Percentiles rank a stretch among this genome's conserved stretches.
phyloP scores from a whole-genome alignment of 1,140 invertebrate species.

The Plectrocnemia conspersa region DNA sequence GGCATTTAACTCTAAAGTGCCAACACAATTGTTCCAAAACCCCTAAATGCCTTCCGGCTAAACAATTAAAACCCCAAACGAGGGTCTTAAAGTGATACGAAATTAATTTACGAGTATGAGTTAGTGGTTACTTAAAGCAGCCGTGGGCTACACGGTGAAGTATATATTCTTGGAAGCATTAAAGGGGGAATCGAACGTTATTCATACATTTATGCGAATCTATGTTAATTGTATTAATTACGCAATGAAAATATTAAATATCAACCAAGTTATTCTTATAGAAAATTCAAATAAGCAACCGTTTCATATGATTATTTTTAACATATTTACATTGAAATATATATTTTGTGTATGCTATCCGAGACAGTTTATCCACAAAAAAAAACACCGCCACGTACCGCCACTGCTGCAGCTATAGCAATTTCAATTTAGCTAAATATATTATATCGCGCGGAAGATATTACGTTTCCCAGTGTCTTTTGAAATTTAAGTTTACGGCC shows the following conservation, averaged over 20 bases:
- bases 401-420: conserved; percentile 9
- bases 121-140: conserved; percentile 17
- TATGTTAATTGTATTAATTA: no score
- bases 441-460: conserved; percentile 18
- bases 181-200: no score
- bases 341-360: no score
- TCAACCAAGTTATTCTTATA: no score
- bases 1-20: conserved; percentile 20
- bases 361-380: no score
- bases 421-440: conserved; percentile 19
- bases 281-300: no score
- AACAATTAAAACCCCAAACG: conserved; percentile 28
- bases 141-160: not conserved
- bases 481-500: conserved; percentile 11
- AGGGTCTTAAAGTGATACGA: conserved; percentile 26
- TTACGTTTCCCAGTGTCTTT: conserved; percentile 14
- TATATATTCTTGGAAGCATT: conserved; percentile 1
- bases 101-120: conserved; percentile 29
- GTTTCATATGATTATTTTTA: no score
- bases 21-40: conserved; percentile 24
- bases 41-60: conserved; percentile 19
- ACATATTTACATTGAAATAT: no score
- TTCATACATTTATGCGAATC: no score
- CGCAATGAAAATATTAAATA: no score
- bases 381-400: conserved; percentile 14